A percentile compares a stretch with the other conserved stretches of the same genome.
Conservation (phyloP, 2,113 vertebrate genomes). For the Bujurquina vittata region DNA sequence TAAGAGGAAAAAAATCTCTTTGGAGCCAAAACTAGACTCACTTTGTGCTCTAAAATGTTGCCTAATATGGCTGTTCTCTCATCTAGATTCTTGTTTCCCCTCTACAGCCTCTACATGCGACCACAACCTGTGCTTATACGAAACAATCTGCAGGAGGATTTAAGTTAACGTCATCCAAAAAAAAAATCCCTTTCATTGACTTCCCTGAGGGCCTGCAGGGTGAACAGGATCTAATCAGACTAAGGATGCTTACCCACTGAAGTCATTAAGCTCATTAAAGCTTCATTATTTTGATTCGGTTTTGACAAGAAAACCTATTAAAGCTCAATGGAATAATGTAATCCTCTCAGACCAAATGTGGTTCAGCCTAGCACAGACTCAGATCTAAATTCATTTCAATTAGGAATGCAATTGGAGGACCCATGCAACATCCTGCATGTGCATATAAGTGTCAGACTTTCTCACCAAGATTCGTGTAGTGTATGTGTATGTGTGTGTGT, state of each 20-base stretch:
- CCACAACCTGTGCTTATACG: conserved; percentile 11
- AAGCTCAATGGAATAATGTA: conserved; percentile 53
- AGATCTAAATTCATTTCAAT: conserved; percentile 63
- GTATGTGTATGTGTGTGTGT: neutral
- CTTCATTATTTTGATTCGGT: conserved; percentile 71
- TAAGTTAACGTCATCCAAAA: conserved; percentile 40
- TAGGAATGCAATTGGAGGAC: conserved; percentile 25
- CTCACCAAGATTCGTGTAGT: neutral
- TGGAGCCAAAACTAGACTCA: conserved; percentile 31
- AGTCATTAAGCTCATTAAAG: conserved; percentile 72
- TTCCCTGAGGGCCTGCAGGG: conserved; percentile 35
- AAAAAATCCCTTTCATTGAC: conserved; percentile 55
- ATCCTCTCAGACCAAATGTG: conserved; percentile 51
- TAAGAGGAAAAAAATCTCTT: conserved; percentile 10
- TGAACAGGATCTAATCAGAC: conserved; percentile 59
- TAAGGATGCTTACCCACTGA: conserved; percentile 56
- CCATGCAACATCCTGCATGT: neutral
- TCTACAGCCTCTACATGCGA: neutral
- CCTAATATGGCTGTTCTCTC: conserved; percentile 46
- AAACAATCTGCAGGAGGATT: conserved; percentile 15
- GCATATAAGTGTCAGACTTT: conserved; percentile 11
- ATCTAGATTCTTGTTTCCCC: neutral
- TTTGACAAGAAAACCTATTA: conserved; percentile 68
- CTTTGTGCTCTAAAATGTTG: conserved; percentile 17
- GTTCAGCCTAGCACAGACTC: conserved; percentile 9